Conservation (phyloP, 2,113 vertebrate genomes). For the Carettochelys insculpta region DNA sequence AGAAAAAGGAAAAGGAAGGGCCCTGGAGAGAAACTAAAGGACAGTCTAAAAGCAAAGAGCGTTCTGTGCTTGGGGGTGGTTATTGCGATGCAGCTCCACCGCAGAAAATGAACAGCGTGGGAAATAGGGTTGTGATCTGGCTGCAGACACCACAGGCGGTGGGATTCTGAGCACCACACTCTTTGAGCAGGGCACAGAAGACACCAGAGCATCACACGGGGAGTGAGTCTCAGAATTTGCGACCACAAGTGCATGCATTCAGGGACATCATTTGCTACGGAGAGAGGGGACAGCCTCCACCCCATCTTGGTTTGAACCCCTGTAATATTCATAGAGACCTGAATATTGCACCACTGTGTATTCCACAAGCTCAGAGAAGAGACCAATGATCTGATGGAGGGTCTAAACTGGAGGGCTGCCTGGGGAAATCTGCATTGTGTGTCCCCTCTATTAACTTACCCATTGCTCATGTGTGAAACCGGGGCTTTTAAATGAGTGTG, state of each 20-base stretch:
- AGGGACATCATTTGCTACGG: neutral
- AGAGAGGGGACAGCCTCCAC: no score
- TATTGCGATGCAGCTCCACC: no score
- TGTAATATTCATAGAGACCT: no score
- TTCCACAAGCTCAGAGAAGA: neutral
- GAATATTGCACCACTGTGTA: neutral
- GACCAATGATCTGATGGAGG: neutral
- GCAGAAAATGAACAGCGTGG: neutral
- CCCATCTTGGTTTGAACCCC: no score
- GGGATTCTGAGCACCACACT: neutral
- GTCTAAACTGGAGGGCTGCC: neutral
- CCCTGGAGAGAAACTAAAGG: neutral
- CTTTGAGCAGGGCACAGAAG: no score
- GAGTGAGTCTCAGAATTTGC: neutral
- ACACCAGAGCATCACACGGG: neutral
- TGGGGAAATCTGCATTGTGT: neutral
- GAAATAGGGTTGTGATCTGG: neutral
- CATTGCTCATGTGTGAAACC: neutral
- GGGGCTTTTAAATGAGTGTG: neutral
- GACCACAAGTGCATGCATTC: neutral
- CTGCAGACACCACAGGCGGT: fast-evolving
- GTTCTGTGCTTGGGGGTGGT: no score
- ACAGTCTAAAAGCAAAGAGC: neutral
- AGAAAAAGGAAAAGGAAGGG: neutral
- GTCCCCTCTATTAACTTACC: neutral